Conservation (phyloP, 2,888 invertebrate genomes). For the Oxycera nigricornis region DNA sequence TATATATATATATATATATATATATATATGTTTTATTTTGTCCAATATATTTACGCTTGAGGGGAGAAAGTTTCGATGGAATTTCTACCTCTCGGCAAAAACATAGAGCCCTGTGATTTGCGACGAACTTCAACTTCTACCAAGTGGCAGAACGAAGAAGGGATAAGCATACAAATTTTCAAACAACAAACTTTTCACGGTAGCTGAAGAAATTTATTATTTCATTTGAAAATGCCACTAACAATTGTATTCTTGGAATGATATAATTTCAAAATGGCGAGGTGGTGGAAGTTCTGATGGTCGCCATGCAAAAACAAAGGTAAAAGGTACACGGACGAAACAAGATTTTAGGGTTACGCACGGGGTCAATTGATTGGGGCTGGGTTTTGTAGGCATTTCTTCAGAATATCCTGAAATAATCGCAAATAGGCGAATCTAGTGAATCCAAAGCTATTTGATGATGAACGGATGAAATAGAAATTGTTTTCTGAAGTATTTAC, state of each 20-base stretch:
- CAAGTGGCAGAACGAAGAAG: neutral
- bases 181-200: neutral
- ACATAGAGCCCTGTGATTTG: neutral
- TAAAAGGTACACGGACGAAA: no score
- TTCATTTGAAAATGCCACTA: neutral
- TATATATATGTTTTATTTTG: neutral
- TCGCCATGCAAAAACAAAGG: no score
- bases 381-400: no score
- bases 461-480: no score
- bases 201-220: neutral
- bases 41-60: neutral
- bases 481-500: no score
- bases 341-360: no score
- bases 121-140: neutral
- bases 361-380: no score
- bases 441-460: no score
- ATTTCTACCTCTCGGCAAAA: neutral
- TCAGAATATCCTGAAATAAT: no score
- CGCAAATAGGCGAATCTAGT: no score
- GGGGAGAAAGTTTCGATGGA: conserved; percentile 4
- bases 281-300: no score
- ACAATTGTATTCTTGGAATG: neutral
- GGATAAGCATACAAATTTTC: neutral
- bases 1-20: no score
- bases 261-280: neutral